These are phyloP conservation scores for Pangasianodon gigas DNA, from an alignment of 2,113 vertebrate genomes.

Conservation along the genomic window DNA sequence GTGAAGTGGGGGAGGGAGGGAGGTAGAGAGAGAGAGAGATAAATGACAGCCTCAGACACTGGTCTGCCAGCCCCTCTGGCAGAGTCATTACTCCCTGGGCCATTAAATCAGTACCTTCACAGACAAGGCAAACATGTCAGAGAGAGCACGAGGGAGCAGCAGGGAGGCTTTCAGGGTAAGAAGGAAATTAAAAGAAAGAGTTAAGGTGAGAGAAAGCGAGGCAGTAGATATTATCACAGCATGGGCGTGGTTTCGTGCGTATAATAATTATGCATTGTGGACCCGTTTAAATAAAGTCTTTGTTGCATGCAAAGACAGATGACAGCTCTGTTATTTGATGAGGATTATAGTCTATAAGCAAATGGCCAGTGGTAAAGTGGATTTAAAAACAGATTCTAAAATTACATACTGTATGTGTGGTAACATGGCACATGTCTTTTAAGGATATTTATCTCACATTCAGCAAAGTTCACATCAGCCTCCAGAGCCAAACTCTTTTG, in stretches of 20 bases:
- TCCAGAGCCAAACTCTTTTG: background rate
- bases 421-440: background rate
- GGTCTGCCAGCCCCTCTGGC: slow-evolving; percentile 76
- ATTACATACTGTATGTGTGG: background rate
- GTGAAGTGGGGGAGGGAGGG: slow-evolving; percentile 19
- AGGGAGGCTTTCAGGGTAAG: background rate
- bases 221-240: background rate
- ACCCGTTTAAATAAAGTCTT: background rate
- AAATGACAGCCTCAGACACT: slow-evolving; percentile 73
- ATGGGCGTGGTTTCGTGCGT: background rate
- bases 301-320: background rate
- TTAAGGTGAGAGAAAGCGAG: background rate
- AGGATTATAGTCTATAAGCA: background rate
- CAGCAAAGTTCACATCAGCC: background rate
- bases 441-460: background rate
- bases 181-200: slow-evolving; percentile 12
- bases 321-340: background rate
- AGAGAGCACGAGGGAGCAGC: slow-evolving; percentile 52
- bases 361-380: background rate
- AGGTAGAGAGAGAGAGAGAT: slow-evolving; percentile 60
- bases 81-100: slow-evolving; percentile 76
- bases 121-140: slow-evolving; percentile 76
- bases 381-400: background rate
- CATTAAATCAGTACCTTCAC: slow-evolving; percentile 78
- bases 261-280: background rate